These are phyloP conservation scores for Synchiropus splendidus DNA, from an alignment of 2,113 vertebrate genomes.

Conservation along the genomic window DNA sequence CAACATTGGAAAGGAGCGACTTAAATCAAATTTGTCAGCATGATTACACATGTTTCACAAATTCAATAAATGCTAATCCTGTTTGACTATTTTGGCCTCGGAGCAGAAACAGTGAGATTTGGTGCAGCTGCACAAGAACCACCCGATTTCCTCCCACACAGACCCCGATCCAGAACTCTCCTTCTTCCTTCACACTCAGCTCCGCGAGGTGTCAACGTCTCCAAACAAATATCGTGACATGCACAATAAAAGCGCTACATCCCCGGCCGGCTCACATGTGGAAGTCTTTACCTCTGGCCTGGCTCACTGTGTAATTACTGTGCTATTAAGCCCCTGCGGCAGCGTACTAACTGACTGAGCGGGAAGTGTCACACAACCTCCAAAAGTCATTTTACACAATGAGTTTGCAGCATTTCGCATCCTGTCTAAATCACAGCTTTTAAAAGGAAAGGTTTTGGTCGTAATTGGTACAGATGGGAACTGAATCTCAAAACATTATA, in stretches of 20 bases:
- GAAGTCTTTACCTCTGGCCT: conserved; percentile 54
- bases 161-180: conserved; percentile 2
- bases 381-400: conserved; percentile 7
- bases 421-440: no score
- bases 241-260: conserved; percentile 39
- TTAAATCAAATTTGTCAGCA: no score
- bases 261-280: conserved; percentile 42
- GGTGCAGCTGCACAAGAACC: conserved; percentile 3
- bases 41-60: no score
- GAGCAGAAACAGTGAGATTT: not conserved
- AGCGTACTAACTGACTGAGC: conserved; percentile 42
- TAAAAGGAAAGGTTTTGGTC: no score
- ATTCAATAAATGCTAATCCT: no score
- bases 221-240: conserved; percentile 26
- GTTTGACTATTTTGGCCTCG: no score
- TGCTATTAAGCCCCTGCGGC: conserved; percentile 47
- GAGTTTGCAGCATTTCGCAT: conserved; percentile 8
- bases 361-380: conserved; percentile 36
- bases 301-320: conserved; percentile 54
- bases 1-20: no score
- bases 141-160: conserved; percentile 16
- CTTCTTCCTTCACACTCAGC: conserved; percentile 7
- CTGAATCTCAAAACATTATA: no score
- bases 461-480: no score
- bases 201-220: conserved; percentile 27